Conservation (phyloP, 2,888 invertebrate species). For the Agrilus mali region DNA sequence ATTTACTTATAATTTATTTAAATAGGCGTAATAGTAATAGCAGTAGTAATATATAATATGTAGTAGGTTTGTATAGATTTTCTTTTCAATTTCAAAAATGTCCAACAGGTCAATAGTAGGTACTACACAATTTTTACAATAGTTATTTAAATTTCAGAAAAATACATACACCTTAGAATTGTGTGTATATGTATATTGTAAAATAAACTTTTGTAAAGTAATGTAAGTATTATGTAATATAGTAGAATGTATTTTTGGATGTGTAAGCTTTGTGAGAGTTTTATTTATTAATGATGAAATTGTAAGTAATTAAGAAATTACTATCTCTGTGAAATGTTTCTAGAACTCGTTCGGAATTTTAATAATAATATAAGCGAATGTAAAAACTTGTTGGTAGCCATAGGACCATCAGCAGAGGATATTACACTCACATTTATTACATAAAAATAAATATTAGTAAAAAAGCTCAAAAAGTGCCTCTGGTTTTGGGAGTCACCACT, state of each 20-base stretch:
- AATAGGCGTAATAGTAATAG: neutral
- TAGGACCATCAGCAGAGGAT: too few species aligned
- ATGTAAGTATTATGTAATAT: slow-evolving; percentile 20
- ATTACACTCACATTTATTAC: too few species aligned
- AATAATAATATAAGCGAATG: too few species aligned
- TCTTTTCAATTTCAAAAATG: neutral
- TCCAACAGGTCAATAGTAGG: neutral
- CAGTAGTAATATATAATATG: neutral
- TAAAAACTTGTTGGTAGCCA: too few species aligned
- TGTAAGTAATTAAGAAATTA: too few species aligned
- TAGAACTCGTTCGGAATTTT: too few species aligned
- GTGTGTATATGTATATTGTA: slow-evolving; percentile 16
- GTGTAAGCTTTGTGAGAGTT: slow-evolving; percentile 31
- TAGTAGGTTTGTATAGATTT: neutral
- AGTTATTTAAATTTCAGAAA: slow-evolving; percentile 25
- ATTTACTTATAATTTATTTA: too few species aligned
- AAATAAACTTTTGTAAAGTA: slow-evolving; percentile 21
- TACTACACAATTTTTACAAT: slow-evolving; percentile 28
- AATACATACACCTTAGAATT: slow-evolving; percentile 33
- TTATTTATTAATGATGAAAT: too few species aligned
- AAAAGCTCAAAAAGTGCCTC: too few species aligned
- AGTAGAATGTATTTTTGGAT: slow-evolving; percentile 35
- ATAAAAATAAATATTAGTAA: too few species aligned
- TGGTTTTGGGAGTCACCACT: too few species aligned
- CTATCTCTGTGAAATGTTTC: too few species aligned